Evolutionary conservation across 2,888 invertebrate genomes (phyloP), one percentile per base, ranked within the genome.

Genomic region (Stenoptilia bipunctidactyla): DNA sequence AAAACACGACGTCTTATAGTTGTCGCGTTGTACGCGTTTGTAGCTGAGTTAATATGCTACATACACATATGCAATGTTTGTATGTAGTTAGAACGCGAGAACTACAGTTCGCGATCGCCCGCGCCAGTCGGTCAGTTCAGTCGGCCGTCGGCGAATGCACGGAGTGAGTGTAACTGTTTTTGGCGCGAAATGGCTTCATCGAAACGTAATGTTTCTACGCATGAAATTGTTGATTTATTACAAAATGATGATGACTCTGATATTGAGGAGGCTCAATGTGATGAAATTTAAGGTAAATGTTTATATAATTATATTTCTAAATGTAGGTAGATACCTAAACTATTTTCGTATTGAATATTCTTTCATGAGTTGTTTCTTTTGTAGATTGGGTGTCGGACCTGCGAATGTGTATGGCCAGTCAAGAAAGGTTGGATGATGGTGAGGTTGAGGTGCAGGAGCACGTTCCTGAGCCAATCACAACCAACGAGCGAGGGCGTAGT

Each of bases 121-220:
- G 20, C 3, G 20, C 3, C 4, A 3, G 20, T n/a, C 20, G 20
- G 3, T 20, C 4, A 8, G 4, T 3, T 8, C 20, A 8, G 20
- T 8, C 20, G 20, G 4, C 20, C 3, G 20, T 20, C 4, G 3
- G 20, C 20, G 4, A 8, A 3, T 20, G 8, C 4, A 20, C 20
- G 20, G 8, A 20, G 20, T 20, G 20, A 20, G 8, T 20, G 8
- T 8, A 8, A 5, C 20, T 8, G 20, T 8, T 36, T 40, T 40
- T 40, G 37, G 40, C 37, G 36, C 40, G 40, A 40, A 40, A 40
- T 40, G 40, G 40, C 40, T 34, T 3, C 13, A 1, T 2, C 14
- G 25, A 36, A 36, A 5, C 15, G 33, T 10, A 15, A 15, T 27
- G n/a, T 30, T 1, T 9, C 15, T 13, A n/a, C 35, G 14, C 10